Evolutionary conservation across 2,113 vertebrate species (phyloP).

Genomic region (Xiphophorus couchianus): DNA sequence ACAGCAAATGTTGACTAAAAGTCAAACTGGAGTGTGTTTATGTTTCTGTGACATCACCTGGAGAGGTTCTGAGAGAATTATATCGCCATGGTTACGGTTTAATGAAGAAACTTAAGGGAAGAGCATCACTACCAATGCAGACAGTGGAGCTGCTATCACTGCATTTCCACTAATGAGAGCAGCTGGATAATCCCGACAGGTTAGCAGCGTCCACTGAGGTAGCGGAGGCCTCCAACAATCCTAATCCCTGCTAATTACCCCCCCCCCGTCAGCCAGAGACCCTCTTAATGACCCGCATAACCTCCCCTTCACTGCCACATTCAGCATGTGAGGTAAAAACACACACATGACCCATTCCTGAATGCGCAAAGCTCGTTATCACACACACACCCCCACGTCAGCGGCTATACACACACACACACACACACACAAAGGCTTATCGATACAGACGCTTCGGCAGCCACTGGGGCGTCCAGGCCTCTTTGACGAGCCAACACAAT

Average conservation of each 20-base stretch:
- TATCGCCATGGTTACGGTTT: neutral
- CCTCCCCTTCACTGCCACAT: slow-evolving; percentile 3
- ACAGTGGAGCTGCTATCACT: slow-evolving; percentile 22
- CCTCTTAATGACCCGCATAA: slow-evolving; percentile 53
- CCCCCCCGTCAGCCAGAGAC: slow-evolving; percentile 50
- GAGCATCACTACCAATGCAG: no score
- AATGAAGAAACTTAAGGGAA: neutral
- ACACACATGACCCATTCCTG: slow-evolving; percentile 48
- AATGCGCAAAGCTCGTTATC: slow-evolving; percentile 62
- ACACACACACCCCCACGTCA: slow-evolving; percentile 47
- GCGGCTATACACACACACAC: neutral
- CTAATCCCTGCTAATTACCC: slow-evolving; percentile 72
- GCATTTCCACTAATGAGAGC: slow-evolving; percentile 46
- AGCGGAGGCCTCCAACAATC: slow-evolving; percentile 53
- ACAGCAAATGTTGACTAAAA: no score
- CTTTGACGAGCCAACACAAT: slow-evolving; percentile 76
- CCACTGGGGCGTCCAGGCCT: slow-evolving; percentile 68
- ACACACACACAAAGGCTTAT: slow-evolving; percentile 70
- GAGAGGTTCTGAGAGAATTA: no score
- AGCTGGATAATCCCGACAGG: slow-evolving; percentile 61
- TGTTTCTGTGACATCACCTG: no score
- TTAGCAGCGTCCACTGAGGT: slow-evolving; percentile 47
- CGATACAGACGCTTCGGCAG: slow-evolving; percentile 71
- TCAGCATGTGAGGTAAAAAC: neutral
- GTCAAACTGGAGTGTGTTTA: no score